phyloP scores from a whole-genome alignment of 1,140 invertebrate genomes.

The Trinorchestia longiramus region DNA sequence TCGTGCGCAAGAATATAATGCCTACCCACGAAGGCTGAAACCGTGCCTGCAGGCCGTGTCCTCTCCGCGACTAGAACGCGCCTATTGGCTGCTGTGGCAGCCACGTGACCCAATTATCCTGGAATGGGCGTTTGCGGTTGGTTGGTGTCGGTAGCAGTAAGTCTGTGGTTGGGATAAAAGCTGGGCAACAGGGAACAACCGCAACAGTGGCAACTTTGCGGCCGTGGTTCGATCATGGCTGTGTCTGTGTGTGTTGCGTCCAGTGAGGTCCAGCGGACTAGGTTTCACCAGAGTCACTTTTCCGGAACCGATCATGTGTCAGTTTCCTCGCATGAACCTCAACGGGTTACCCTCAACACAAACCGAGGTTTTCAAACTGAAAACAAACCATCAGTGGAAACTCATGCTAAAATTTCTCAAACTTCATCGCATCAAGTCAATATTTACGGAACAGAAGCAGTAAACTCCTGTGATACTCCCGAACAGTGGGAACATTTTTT shows the following conservation, averaged over 20 bases:
- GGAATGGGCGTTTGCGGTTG: slow-evolving; percentile 42
- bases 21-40: slow-evolving; percentile 3
- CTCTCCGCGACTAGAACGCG: neutral
- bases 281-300: neutral
- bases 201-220: slow-evolving; percentile 50
- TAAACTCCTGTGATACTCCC: neutral
- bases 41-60: neutral
- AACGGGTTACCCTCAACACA: neutral
- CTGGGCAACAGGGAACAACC: neutral
- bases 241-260: slow-evolving; percentile 43
- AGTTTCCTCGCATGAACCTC: too few species aligned
- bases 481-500: neutral
- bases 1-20: slow-evolving; percentile 39
- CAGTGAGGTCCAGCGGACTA: neutral
- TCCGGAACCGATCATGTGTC: neutral
- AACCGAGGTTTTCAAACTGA: neutral
- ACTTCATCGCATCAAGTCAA: neutral
- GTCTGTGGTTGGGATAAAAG: slow-evolving; percentile 31
- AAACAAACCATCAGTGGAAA: neutral
- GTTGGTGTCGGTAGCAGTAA: neutral
- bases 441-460: neutral
- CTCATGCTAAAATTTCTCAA: neutral
- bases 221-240: slow-evolving; percentile 16
- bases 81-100: neutral
- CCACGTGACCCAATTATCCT: slow-evolving; percentile 50